Conservation (phyloP, 2,113 vertebrate species). For the Macheiramphus alcinus region DNA sequence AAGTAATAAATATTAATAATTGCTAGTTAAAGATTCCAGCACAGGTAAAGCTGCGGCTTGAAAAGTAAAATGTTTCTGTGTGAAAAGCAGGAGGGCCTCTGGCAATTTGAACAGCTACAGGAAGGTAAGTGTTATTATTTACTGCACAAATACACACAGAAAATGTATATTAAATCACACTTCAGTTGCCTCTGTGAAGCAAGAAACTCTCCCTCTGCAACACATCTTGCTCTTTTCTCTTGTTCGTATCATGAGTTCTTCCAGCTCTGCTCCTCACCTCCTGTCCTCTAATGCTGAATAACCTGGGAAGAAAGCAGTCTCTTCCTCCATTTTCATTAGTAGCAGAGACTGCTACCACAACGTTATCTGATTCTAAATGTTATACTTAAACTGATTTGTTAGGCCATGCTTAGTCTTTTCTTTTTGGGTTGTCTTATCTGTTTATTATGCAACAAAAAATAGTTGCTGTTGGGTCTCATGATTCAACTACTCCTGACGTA, state of each 20-base stretch:
- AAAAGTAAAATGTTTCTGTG: not conserved
- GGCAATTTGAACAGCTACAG: not conserved
- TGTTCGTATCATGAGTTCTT: not conserved
- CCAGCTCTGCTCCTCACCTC: not conserved
- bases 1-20: constrained; percentile 51
- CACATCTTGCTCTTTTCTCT: not conserved
- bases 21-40: not conserved
- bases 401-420: not conserved
- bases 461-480: not conserved
- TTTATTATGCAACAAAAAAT: constrained; percentile 19
- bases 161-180: not conserved
- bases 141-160: not conserved
- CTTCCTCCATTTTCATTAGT: not conserved
- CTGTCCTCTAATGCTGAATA: not conserved
- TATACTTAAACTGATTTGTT: constrained; percentile 25
- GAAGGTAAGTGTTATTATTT: constrained; percentile 20
- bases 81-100: constrained; percentile 1
- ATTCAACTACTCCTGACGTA: not conserved
- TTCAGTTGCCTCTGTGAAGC: not conserved
- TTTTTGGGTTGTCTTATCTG: not conserved
- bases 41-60: not conserved
- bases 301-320: not conserved
- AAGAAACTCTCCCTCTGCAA: not conserved
- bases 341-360: not conserved
- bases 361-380: not conserved